Evolutionary conservation across 2,113 vertebrate genomes (phyloP), one percentile per base, ranked within the genome.

Genomic region (Pterocles burchelli): DNA sequence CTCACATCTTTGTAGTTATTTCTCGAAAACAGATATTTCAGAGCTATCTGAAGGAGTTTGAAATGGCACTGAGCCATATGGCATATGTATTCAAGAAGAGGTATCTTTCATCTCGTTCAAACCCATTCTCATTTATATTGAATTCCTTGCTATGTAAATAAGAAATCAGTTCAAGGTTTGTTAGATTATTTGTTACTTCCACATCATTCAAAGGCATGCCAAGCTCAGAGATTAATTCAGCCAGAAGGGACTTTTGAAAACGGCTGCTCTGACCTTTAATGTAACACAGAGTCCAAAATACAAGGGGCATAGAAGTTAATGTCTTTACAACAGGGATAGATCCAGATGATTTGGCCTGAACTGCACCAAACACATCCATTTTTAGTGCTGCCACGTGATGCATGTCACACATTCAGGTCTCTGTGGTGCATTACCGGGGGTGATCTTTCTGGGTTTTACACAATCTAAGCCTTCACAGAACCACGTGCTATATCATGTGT

Each of bases 121-220:
- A 66, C 29, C 61, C 68, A 6, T 54, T 87, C 16, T 16, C 38
- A 93, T 95, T 79, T 33, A 51, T 51, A 79, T 10, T 57, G 25
- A 85, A 72, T 79, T 84, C 49, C 77, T 57, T 28, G 28, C 58
- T 72, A 85, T 85, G 91, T 79, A 97, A 97, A 95, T 90, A 96
- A 73, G 89, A 75, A 84, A 79, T 38, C 45, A 68, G 73, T 29
- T 89, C 74, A 85, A 65, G 71, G 54, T 36, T 66, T 95, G 73
- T 18, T 68, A 26, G 57, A 68, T 71, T 68, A 75, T 89, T 89
- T 78, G 57, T 78, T 87, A 54, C 58, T 82, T 87, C 52, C 58
- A 85, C 49, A 24, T n/a, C 5, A 7, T 57, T 72, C 89, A 82
- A 70, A 92, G 58, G 21, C 84, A 49, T 11, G 2, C 43, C 61